Evolutionary conservation across 2,113 vertebrate genomes (phyloP), one percentile per base, ranked within the genome.

Genomic region (Monopterus albus): DNA sequence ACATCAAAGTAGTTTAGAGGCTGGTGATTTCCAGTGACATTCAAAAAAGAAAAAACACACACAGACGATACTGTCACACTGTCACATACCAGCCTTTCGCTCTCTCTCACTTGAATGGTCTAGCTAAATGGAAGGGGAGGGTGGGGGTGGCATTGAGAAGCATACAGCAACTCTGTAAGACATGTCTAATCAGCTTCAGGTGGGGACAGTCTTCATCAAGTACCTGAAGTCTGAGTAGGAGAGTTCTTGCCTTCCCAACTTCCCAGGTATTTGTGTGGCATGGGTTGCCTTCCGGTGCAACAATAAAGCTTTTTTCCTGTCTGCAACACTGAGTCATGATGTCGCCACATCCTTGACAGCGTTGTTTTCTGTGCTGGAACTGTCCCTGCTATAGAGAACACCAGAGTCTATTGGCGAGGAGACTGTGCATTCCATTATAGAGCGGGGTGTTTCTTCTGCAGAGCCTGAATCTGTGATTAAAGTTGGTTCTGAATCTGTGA

Each of bases 281-380:
- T 56, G 49, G 66, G 78, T 65, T 66, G 58, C 65, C 65, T 67
- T 77, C 58, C 31, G 29, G 12, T 62, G 61, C 66, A 73, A 63
- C 73, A 50, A 13, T 69, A 74, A 78, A 82, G 72, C 79, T 74
- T 74, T 18, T 67, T 59, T 79, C 35, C 49, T 36, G 46, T 23
- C 56, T 47, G 62, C 52, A 29, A 33, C 64, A 9, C 51, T 52
- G 56, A 21, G 79, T 94, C 92, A 94, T 74, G 94, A 95, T 0
- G 92, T 92, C 38, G 92, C 90, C 82, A 91, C 89, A 40, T 94
- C 93, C 0, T 95, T 95, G 89, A 94, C 91, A 8, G 94, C 92
- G 92, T 92, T 84, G n/a, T 88, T 94, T 81, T 95, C 96, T 0
- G 93, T 94, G 52, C 92, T 90, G n/a, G 91, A 80, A 26, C 70